These are phyloP conservation scores for Galagoides demidoff DNA, from an alignment of 2,797 vertebrate genomes.

Conservation along the genomic window DNA sequence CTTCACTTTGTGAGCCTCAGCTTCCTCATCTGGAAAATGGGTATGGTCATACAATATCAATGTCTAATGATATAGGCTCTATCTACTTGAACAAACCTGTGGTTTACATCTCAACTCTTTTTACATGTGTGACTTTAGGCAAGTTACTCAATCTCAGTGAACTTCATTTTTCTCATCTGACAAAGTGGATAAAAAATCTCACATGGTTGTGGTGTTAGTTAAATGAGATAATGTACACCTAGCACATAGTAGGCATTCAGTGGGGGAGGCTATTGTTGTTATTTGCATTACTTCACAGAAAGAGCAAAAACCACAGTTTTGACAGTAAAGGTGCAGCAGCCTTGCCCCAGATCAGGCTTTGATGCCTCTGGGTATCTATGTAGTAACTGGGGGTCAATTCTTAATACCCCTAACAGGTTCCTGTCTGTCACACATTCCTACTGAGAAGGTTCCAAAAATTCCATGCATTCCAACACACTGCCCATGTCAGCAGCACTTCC, in stretches of 20 bases:
- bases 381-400: neutral
- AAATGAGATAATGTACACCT: neutral
- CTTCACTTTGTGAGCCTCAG: constrained; percentile 7
- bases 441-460: constrained; percentile 58
- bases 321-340: neutral
- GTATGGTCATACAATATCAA: neutral
- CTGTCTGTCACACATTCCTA: constrained; percentile 56
- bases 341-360: neutral
- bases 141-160: neutral
- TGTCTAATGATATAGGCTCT: neutral
- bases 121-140: neutral
- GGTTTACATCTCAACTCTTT: neutral
- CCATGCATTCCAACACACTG: constrained; percentile 52
- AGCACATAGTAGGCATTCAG: neutral
- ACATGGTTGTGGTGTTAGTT: neutral
- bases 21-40: neutral
- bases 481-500: neutral
- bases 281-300: neutral
- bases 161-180: neutral
- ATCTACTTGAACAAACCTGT: neutral
- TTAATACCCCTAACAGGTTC: constrained; percentile 9
- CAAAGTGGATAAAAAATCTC: neutral
- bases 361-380: neutral
- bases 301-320: neutral
- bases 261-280: neutral